phyloP scores from a whole-genome alignment of 2,113 vertebrate genomes.

The Xenotilapia leptura region DNA sequence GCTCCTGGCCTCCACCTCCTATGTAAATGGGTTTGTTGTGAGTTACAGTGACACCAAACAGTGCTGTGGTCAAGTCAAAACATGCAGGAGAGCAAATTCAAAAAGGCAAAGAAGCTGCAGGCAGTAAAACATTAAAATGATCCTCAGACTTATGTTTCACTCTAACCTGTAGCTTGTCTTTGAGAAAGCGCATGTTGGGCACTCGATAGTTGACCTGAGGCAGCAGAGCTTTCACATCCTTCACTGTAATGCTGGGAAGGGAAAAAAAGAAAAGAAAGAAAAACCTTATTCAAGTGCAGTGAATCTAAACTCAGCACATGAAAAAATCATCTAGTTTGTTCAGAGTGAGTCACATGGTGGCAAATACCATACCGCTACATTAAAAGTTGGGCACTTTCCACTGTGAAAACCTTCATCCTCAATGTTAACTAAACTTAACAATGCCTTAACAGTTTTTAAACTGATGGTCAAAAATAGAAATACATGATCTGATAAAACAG shows the following conservation, averaged over 20 bases:
- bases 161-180: conserved; percentile 81
- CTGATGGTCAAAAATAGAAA: neutral
- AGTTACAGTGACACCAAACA: neutral
- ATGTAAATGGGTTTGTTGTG: neutral
- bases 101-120: neutral
- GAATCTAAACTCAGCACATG: neutral
- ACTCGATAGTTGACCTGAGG: conserved; percentile 83
- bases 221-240: conserved; percentile 81
- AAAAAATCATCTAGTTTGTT: neutral
- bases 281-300: neutral
- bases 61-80: neutral
- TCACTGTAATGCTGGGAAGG: conserved; percentile 72
- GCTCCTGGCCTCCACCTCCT: conserved; percentile 81
- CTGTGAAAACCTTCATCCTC: neutral
- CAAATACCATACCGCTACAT: neutral
- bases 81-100: neutral
- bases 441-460: neutral
- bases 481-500: neutral
- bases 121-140: neutral
- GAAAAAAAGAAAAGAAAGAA: neutral
- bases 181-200: conserved; percentile 82
- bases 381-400: neutral
- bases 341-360: neutral
- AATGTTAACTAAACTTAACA: neutral
- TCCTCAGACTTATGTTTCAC: neutral